Base-by-base conservation (phyloP, 2,888 invertebrate genomes). In the Hofmannophila pseudospretella region DNA sequence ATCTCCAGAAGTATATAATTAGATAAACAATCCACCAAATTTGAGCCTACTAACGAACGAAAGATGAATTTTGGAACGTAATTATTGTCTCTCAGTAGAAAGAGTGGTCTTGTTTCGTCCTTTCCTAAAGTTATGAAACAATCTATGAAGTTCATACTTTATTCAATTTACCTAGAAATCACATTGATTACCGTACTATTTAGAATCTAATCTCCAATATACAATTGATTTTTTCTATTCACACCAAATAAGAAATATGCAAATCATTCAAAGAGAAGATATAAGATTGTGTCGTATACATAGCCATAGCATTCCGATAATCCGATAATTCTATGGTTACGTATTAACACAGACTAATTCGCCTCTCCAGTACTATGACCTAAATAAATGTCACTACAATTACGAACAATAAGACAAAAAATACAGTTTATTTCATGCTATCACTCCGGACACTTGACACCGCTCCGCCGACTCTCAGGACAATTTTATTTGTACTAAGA, bases 401-500 rank as follows among this genome's bases (percentile, higher is more conserved):
- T 23, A 12, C 27, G 5, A 27, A 26, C 10, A 10, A 7, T n/a
- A 19, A 5, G 14, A 13, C 27, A 27, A 14, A 34, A 28, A 26
- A 38, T 28, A 32, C 26, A 32, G 20, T 32, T 19, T 13, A 25
- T 38, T 46, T 49, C 19, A 4, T 32, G 32, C 43, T 42, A 37
- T 34, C 38, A 45, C 44, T 50, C 35, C 39, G 36, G 49, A 43
- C 56, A 63, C 59, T 61, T 55, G 59, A 67, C 60, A 63, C 60
- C 56, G 48, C 16, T 3, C 16, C 16, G 47, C 46, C 42, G 34
- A 40, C 45, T 59, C 69, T 67, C 65, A 49, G 42, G 71, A 62
- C 71, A 66, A 59, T 67, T 63, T 54, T 39, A 40, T 36, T 33
- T 33, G 29, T 29, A 48, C 52, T 62, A 71, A 75, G 64, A 76